Conservation (phyloP, 2,797 vertebrate genomes). For the Anas flavirostris region DNA sequence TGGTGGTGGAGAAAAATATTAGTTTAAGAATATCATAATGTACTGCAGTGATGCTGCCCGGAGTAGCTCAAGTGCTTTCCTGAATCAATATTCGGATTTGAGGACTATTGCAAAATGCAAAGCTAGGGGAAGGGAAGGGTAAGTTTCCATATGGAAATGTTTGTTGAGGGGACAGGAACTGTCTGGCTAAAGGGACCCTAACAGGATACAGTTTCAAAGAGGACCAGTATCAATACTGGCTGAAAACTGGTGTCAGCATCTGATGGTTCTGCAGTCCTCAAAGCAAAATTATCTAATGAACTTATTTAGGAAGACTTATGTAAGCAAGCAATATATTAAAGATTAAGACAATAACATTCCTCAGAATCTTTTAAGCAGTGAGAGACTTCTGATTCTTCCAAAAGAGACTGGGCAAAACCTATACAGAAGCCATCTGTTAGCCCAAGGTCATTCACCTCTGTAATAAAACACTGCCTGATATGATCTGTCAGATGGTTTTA, state of each 20-base stretch:
- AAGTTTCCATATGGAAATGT: background rate
- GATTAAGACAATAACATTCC: background rate
- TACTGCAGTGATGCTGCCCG: background rate
- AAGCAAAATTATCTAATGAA: background rate
- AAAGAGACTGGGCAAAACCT: background rate
- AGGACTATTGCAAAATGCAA: background rate
- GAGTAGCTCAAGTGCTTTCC: background rate
- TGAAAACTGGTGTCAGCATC: background rate
- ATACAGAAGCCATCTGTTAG: background rate
- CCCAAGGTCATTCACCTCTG: slow-evolving; percentile 20
- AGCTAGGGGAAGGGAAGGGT: background rate
- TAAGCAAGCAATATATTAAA: background rate
- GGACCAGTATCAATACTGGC: accelerated
- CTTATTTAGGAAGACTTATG: background rate
- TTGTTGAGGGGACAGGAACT: background rate
- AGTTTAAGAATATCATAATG: background rate
- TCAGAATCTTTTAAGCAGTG: background rate
- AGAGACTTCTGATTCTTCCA: background rate
- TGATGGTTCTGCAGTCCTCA: background rate
- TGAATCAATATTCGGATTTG: background rate
- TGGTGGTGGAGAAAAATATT: background rate
- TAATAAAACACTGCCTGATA: slow-evolving; percentile 35
- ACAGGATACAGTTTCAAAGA: background rate
- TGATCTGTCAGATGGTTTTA: slow-evolving; percentile 24
- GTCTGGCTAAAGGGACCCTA: background rate